Percentiles rank a stretch among this genome's conserved stretches.
Evolutionary conservation across 2,888 invertebrate species (phyloP).

Genomic region (Lasioglossum pauxillum): DNA sequence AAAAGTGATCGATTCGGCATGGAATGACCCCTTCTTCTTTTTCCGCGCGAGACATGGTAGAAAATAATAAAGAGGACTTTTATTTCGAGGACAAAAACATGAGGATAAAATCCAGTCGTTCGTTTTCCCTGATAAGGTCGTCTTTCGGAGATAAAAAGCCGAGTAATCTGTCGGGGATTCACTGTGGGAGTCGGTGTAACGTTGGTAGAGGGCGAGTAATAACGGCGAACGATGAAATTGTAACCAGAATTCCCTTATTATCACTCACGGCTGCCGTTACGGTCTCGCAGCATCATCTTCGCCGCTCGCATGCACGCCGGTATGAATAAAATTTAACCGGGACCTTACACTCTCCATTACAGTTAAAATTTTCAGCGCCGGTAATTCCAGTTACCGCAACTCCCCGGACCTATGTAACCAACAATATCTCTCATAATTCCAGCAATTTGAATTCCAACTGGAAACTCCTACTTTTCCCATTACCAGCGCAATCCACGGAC

Average conservation of each 20-base stretch:
- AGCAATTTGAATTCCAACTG: constrained; percentile 19
- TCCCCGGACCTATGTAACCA: constrained; percentile 2
- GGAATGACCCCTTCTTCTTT: too few species aligned
- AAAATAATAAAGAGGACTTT: not conserved
- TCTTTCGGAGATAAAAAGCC: not conserved
- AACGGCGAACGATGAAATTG: not conserved
- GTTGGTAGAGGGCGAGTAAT: not conserved
- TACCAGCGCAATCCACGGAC: not conserved
- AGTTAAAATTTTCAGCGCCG: constrained; percentile 24
- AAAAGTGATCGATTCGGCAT: too few species aligned
- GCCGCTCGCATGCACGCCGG: not conserved
- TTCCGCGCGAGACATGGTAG: not conserved
- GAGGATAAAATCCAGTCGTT: not conserved
- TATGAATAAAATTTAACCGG: constrained; percentile 19
- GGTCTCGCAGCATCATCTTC: not conserved
- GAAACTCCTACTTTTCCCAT: constrained; percentile 27
- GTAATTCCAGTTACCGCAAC: constrained; percentile 19
- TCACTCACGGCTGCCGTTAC: constrained; percentile 16
- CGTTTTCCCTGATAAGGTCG: not conserved
- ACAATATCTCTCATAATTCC: constrained; percentile 28
- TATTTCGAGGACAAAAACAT: not conserved
- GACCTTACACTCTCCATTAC: constrained; percentile 16
- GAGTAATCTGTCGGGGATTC: not conserved
- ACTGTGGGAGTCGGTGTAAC: not conserved
- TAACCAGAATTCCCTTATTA: constrained; percentile 22